Base-by-base conservation (phyloP, 1,140 invertebrate genomes). In the Meloidogyne exigua region DNA sequence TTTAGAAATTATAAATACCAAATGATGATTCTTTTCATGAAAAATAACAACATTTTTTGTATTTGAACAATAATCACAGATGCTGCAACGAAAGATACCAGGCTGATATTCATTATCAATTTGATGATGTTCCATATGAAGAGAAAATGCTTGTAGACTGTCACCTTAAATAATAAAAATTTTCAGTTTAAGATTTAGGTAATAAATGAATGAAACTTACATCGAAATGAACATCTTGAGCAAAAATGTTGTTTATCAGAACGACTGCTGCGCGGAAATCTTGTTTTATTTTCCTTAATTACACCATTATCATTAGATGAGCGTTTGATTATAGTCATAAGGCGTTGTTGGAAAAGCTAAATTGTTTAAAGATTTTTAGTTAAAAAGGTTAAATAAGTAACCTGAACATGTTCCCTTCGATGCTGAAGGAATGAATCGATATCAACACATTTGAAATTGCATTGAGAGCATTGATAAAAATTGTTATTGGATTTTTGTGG, bases 11-110 rank as follows among this genome's bases (percentile, higher is more conserved):
- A n/a, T n/a, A 25, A 79, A 21, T 28, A 65, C 77, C 77, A 79
- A 62, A 25, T 80, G 77, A 69, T 78, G 76, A 63, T 78, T 78
- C 21, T 69, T 75, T 26, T 78, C 75, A 62, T 78, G 76, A 57
- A 76, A 78, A 23, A 78, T 75, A 42, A 77, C 73, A 21, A 78
- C 67, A 21, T 78, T 78, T 23, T 66, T 39, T 25, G 76, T 78
- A 57, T 77, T 57, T 13, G 76, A 75, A 15, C 23, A 21, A 75
- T 78, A 78, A 57, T 78, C 76, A 68, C 76, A 78, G 15, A 28
- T 65, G 5, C 64, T 76, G 73, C 76, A 78, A n/a, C 36, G 21
- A 68, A 78, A 78, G 21, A 68, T 62, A 68, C 64, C 76, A 12
- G 62, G 7, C 0, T 69, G 75, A 9, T 32, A 21, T 44, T 18